A percentile compares a stretch with the other conserved stretches of the same genome.
Conservation (phyloP, 2,113 vertebrate species). For the Lycaon pictus region DNA sequence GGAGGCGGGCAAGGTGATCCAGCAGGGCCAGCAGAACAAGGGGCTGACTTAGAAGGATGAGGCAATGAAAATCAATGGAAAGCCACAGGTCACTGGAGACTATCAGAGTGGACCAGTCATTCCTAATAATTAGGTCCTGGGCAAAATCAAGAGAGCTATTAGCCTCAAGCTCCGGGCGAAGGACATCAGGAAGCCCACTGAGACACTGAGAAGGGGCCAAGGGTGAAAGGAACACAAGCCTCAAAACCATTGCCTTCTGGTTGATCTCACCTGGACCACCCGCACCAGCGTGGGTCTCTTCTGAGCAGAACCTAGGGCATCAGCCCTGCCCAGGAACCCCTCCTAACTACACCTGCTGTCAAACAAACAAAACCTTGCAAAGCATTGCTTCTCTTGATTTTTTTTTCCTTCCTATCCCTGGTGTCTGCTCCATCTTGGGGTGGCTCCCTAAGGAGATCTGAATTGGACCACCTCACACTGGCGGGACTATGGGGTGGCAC, state of each 20-base stretch:
- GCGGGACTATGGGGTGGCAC: not conserved
- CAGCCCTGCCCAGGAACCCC: constrained; percentile 81
- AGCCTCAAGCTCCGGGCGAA: constrained; percentile 94
- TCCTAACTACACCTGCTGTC: constrained; percentile 82
- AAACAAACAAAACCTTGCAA: constrained; percentile 71
- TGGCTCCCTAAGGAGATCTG: not conserved
- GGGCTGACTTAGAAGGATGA: constrained; percentile 97
- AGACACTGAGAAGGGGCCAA: constrained; percentile 91
- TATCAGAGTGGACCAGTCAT: constrained; percentile 95
- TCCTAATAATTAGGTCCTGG: constrained; percentile 97
- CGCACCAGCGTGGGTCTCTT: constrained; percentile 76
- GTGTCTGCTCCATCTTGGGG: constrained; percentile 31
- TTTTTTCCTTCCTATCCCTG: constrained; percentile 58
- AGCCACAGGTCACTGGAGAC: constrained; percentile 96
- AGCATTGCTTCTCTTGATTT: constrained; percentile 75
- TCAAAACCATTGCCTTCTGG: constrained; percentile 89
- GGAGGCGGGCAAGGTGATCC: constrained; percentile 97
- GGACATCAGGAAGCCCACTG: constrained; percentile 94
- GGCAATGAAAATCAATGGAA: constrained; percentile 99
- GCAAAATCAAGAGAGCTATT: constrained; percentile 95
- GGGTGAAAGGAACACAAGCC: constrained; percentile 96
- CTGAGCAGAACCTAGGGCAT: constrained; percentile 85
- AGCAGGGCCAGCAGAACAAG: constrained; percentile 93
- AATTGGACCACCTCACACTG: not conserved
- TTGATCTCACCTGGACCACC: constrained; percentile 89